Percentiles rank a stretch among this genome's conserved stretches.
These are phyloP conservation scores for Lepidotrigona ventralis DNA, from an alignment of 1,140 invertebrate genomes.

Conservation along the genomic window DNA sequence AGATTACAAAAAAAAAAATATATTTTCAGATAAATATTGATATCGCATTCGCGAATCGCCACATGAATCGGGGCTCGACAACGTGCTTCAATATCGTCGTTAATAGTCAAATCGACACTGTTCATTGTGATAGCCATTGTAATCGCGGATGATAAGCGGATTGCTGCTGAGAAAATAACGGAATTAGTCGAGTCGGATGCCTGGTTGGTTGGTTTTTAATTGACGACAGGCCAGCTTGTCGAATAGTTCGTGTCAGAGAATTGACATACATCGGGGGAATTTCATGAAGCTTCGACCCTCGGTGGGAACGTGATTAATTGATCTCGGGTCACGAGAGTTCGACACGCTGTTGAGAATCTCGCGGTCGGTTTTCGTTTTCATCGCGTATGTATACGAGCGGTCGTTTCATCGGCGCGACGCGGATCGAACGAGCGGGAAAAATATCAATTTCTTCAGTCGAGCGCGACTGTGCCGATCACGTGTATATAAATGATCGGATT, in stretches of 20 bases:
- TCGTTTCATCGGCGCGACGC: conserved; percentile 15
- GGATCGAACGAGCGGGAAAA: neutral
- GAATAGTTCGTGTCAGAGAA: conserved; percentile 23
- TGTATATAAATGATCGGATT: conserved; percentile 58
- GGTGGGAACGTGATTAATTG: conserved; percentile 58
- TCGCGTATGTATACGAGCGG: conserved; percentile 47
- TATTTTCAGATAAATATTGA: too few relatives aligned
- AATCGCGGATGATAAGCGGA: conserved; percentile 15
- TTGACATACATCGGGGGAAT: conserved; percentile 40
- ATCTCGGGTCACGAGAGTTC: conserved; percentile 56
- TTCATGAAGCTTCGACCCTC: conserved; percentile 36
- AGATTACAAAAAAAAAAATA: too few relatives aligned
- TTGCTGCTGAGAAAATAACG: conserved; percentile 30
- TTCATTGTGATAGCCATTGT: neutral
- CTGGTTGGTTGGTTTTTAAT: conserved; percentile 41
- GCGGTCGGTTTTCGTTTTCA: conserved; percentile 49
- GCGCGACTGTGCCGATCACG: conserved; percentile 31
- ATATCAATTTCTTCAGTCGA: conserved; percentile 34
- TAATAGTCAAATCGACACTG: neutral
- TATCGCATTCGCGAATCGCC: too few relatives aligned
- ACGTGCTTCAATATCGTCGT: neutral
- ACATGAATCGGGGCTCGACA: too few relatives aligned
- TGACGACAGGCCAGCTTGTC: conserved; percentile 38
- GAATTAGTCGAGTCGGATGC: conserved; percentile 31
- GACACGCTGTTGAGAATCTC: conserved; percentile 53